phyloP scores from a whole-genome alignment of 1,140 invertebrate species.

The Pseudoatta argentina region DNA sequence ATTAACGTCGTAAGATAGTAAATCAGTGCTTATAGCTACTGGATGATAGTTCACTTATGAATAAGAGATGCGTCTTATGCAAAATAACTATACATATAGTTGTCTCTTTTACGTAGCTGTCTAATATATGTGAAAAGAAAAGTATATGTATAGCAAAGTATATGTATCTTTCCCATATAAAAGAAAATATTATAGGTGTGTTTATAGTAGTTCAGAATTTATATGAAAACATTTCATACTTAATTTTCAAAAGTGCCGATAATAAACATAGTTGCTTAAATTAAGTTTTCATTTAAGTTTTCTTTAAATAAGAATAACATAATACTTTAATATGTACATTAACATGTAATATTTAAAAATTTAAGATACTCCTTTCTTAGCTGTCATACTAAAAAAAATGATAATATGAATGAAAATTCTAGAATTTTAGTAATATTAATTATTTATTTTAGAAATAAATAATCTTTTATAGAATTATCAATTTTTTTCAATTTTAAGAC shows the following conservation, averaged over 20 bases:
- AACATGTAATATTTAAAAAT: no score
- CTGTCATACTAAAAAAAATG: background rate
- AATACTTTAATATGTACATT: no score
- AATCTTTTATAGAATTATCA: no score
- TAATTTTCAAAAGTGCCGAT: background rate
- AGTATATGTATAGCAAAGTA: background rate
- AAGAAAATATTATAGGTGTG: slow-evolving; percentile 13
- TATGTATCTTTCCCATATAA: slow-evolving; percentile 43
- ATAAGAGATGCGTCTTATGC: slow-evolving; percentile 63
- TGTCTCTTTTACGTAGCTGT: no score
- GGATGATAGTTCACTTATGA: slow-evolving; percentile 60
- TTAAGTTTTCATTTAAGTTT: background rate
- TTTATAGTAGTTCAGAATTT: background rate
- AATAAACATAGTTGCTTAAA: background rate
- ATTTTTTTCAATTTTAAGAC: no score
- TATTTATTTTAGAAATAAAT: background rate
- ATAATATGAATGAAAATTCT: background rate
- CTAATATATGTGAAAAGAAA: no score
- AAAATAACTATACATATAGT: slow-evolving; percentile 8
- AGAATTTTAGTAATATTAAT: background rate
- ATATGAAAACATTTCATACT: background rate
- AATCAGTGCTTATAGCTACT: slow-evolving; percentile 52
- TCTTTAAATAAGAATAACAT: background rate
- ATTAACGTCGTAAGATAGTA: slow-evolving; percentile 53
- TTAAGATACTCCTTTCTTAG: background rate